Percentiles rank a stretch among this genome's conserved stretches.
Conservation (phyloP, 1,140 invertebrate species). For the Aphelenchoides fujianensis region DNA sequence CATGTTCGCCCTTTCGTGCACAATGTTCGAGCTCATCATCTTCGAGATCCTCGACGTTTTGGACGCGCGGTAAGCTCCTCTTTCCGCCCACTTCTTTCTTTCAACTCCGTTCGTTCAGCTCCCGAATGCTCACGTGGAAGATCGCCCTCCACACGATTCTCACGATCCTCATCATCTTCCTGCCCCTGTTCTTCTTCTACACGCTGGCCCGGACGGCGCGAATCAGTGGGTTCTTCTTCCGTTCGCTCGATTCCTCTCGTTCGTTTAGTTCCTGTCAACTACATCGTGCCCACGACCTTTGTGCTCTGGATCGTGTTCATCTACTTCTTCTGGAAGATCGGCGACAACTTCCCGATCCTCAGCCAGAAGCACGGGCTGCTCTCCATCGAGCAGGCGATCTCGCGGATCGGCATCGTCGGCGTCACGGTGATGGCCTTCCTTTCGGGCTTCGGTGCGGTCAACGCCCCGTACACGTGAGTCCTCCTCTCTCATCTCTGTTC, state of each 20-base stretch:
- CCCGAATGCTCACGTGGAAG: constrained; percentile 37
- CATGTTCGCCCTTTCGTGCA: constrained; percentile 94
- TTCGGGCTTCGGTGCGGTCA: constrained; percentile 99
- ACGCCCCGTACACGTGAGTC: constrained; percentile 85
- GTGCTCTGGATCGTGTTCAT: constrained; percentile 85
- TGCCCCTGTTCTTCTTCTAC: constrained; percentile 95
- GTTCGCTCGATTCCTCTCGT: constrained; percentile 10
- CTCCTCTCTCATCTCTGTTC: too few relatives aligned
- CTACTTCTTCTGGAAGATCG: constrained; percentile 97
- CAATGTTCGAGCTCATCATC: constrained; percentile 99
- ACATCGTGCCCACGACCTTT: constrained; percentile 77
- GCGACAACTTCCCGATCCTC: constrained; percentile 95
- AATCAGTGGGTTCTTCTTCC: constrained; percentile 72
- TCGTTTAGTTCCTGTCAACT: constrained; percentile 73
- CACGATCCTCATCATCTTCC: constrained; percentile 88
- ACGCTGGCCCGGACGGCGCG: constrained; percentile 85
- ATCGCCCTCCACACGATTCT: constrained; percentile 78
- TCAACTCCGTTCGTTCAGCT: too few relatives aligned
- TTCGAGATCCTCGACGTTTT: constrained; percentile 96
- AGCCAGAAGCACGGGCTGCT: constrained; percentile 88
- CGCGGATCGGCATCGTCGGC: constrained; percentile 91
- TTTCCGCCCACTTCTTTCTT: too few relatives aligned
- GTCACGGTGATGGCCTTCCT: constrained; percentile 98
- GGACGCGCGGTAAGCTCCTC: constrained; percentile 71
- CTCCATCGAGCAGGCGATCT: constrained; percentile 89